Conservation (phyloP, 2,888 invertebrate genomes). For the Daptonema setosum region DNA sequence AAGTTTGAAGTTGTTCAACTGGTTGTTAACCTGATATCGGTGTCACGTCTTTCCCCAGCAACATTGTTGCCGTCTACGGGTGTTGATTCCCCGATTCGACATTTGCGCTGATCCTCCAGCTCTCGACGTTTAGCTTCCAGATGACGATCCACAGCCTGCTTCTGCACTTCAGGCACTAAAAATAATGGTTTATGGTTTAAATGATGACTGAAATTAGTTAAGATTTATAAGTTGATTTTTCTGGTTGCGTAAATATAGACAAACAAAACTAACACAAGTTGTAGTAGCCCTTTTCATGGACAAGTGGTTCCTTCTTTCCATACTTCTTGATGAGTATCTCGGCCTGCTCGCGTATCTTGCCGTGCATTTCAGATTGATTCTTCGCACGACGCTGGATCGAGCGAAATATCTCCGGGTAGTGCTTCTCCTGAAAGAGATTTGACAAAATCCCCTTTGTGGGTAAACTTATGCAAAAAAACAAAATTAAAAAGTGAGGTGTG, state of each 20-base stretch:
- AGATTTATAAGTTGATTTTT: no score
- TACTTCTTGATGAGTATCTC: slow-evolving; percentile 1
- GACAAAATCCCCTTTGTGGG: not conserved
- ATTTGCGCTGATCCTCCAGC: slow-evolving; percentile 1
- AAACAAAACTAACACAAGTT: slow-evolving; percentile 1
- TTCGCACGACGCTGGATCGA: slow-evolving; percentile 1
- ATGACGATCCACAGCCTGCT: not conserved
- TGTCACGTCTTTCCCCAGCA: no score
- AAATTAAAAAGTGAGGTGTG: not conserved
- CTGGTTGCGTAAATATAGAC: no score
- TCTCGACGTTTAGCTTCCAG: not conserved
- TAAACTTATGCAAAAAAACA: not conserved
- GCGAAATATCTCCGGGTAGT: slow-evolving; percentile 3
- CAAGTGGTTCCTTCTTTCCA: slow-evolving; percentile 4
- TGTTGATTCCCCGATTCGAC: no score
- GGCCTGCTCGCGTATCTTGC: not conserved
- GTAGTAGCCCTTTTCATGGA: slow-evolving; percentile 5
- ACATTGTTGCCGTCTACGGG: not conserved
- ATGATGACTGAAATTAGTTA: no score
- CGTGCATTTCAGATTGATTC: not conserved
- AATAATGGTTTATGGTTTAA: not conserved
- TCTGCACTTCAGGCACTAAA: not conserved
- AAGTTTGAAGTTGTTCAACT: no score
- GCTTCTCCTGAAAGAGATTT: not conserved
- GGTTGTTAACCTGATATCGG: no score